Percentiles rank a stretch among this genome's conserved stretches.
Conservation (phyloP, 2,113 vertebrate species). For the Cricetomys ansorgei region DNA sequence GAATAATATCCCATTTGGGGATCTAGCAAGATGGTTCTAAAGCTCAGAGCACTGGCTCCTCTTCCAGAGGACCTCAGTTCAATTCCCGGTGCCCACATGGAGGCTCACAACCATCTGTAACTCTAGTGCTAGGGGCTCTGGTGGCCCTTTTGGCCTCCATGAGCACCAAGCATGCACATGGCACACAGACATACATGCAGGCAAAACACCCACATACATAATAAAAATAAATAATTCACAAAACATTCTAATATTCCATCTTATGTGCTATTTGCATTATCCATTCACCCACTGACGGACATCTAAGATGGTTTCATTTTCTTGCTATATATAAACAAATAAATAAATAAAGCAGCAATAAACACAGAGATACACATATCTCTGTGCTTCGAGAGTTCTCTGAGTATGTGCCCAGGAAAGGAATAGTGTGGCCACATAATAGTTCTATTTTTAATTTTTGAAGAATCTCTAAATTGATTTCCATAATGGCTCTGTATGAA, state of each 20-base stretch:
- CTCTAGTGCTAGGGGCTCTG: no score
- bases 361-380: no score
- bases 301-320: background rate
- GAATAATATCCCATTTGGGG: no score
- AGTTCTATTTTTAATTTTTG: background rate
- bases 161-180: background rate
- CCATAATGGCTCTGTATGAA: background rate
- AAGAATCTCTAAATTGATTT: background rate
- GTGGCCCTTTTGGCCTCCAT: background rate
- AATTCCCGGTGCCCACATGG: no score
- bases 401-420: background rate
- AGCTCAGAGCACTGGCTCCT: background rate
- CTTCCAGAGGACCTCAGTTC: background rate
- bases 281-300: background rate
- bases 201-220: background rate
- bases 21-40: background rate
- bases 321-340: no score
- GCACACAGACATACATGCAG: background rate
- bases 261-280: background rate
- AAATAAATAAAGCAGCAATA: background rate
- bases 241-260: background rate
- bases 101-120: background rate
- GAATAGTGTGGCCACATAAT: background rate
- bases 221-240: background rate
- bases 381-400: background rate